phyloP scores from a whole-genome alignment of 1,140 invertebrate genomes.

The Ceratoteleas bidentatus region DNA sequence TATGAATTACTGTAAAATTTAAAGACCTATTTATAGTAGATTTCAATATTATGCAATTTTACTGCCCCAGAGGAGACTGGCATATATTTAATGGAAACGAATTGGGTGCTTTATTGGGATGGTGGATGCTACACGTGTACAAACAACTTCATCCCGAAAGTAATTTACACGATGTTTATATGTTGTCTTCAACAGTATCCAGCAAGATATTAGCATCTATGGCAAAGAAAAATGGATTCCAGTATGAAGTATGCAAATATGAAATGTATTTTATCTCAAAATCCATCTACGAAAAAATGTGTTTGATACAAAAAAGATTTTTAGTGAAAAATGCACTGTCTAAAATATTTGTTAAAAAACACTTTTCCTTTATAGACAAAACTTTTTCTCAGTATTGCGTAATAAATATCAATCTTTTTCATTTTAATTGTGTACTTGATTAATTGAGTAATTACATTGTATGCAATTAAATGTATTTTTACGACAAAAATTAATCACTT shows the following conservation, averaged over 20 bases:
- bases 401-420: too few relatives aligned
- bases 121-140: constrained; percentile 91
- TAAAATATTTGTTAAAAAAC: too few relatives aligned
- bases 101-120: constrained; percentile 95
- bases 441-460: too few relatives aligned
- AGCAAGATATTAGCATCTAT: constrained; percentile 97
- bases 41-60: neutral
- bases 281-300: too few relatives aligned
- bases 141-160: constrained; percentile 79
- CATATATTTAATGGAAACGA: constrained; percentile 98
- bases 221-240: constrained; percentile 90
- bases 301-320: too few relatives aligned
- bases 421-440: too few relatives aligned
- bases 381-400: too few relatives aligned
- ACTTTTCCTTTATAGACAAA: too few relatives aligned
- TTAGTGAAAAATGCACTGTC: too few relatives aligned
- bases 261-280: neutral
- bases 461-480: neutral
- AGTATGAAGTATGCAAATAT: constrained; percentile 85
- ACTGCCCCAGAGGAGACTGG: constrained; percentile 86
- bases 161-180: constrained; percentile 85
- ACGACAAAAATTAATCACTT: neutral
- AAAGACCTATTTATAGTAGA: too few relatives aligned
- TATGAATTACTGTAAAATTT: too few relatives aligned
- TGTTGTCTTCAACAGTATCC: constrained; percentile 97